A percentile compares a stretch with the other conserved stretches of the same genome.
Evolutionary conservation across 2,888 invertebrate species (phyloP).

Genomic region (Metellina segmentata): DNA sequence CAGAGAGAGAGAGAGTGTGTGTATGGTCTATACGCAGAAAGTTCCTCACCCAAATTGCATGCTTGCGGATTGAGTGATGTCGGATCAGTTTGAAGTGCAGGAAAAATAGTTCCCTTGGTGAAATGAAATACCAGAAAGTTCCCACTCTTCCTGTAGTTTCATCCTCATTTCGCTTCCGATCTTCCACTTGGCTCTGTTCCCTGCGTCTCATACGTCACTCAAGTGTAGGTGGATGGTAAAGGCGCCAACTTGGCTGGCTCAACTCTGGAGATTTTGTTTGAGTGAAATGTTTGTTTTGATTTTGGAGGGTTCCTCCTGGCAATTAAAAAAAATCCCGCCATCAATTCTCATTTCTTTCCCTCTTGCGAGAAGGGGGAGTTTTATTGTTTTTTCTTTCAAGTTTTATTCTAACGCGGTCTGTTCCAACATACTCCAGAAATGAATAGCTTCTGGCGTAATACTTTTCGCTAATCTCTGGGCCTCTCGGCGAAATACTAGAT

Average conservation of each 20-base stretch:
- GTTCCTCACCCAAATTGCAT: too few relatives aligned
- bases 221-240: constrained; percentile 30
- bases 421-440: background rate
- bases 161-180: constrained; percentile 9
- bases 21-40: too few relatives aligned
- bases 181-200: constrained; percentile 59
- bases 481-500: background rate
- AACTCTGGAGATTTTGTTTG: constrained; percentile 19
- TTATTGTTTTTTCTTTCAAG: constrained; percentile 7
- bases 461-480: background rate
- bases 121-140: constrained; percentile 16
- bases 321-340: constrained; percentile 33
- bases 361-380: background rate
- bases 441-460: constrained; percentile 9
- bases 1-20: too few relatives aligned
- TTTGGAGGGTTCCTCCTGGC: constrained; percentile 12
- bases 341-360: constrained; percentile 15
- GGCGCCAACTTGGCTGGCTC: constrained; percentile 54
- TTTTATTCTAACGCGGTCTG: background rate
- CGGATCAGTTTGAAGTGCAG: too few relatives aligned
- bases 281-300: constrained; percentile 62
- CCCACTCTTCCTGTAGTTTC: background rate
- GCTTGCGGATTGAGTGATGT: too few relatives aligned
- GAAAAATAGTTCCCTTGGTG: constrained; percentile 1
- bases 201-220: constrained; percentile 39